Conservation (phyloP, 64 coral and sea anemone genomes). For the Hydrozoanthus tunicans region DNA sequence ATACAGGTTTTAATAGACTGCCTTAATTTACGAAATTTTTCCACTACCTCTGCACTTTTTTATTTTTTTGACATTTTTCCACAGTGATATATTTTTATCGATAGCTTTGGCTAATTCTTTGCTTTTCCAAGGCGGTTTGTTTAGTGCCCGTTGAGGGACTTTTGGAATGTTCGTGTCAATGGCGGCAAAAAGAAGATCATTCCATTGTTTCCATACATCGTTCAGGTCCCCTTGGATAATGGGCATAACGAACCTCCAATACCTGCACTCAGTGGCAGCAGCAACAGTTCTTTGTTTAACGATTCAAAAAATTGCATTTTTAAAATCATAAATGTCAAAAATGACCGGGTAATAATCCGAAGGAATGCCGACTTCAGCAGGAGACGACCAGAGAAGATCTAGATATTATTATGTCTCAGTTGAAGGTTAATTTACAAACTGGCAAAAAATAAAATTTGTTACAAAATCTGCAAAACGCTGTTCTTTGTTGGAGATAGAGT, state of each 20-base stretch:
- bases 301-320: slow-evolving; percentile 42
- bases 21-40: slow-evolving; percentile 53
- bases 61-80: slow-evolving; percentile 25
- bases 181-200: slow-evolving; percentile 39
- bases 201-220: slow-evolving; percentile 52
- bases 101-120: slow-evolving; percentile 54
- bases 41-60: slow-evolving; percentile 21
- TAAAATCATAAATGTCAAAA: slow-evolving; percentile 53
- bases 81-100: slow-evolving; percentile 28
- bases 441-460: slow-evolving; percentile 29
- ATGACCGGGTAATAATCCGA: slow-evolving; percentile 65
- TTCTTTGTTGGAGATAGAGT: slow-evolving; percentile 17
- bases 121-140: slow-evolving; percentile 35
- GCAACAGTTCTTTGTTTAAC: slow-evolving; percentile 26
- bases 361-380: slow-evolving; percentile 52
- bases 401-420: slow-evolving; percentile 19
- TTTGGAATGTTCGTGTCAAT: slow-evolving; percentile 44
- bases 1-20: slow-evolving; percentile 55
- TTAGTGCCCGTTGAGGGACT: neutral
- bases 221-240: slow-evolving; percentile 35
- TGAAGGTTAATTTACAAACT: slow-evolving; percentile 51
- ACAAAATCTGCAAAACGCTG: slow-evolving; percentile 39
- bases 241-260: slow-evolving; percentile 15
- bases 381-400: slow-evolving; percentile 26
- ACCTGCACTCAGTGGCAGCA: slow-evolving; percentile 53